A percentile compares a stretch with the other conserved stretches of the same genome.
Evolutionary conservation across 1,140 invertebrate species (phyloP).

Genomic region (Subanguina moxae): DNA sequence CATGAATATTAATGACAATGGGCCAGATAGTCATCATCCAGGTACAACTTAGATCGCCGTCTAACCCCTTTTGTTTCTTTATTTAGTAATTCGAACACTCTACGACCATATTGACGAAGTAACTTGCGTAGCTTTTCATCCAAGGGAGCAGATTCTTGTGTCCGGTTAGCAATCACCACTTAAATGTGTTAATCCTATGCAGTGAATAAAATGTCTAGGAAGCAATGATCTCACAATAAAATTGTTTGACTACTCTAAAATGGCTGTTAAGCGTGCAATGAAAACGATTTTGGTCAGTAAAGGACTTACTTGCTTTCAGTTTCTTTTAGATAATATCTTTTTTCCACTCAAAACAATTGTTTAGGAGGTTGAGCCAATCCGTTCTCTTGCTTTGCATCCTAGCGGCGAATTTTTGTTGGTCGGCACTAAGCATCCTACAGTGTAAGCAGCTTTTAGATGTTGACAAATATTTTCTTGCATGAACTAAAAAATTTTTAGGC

Average conservation of each 20-base stretch:
- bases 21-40: slow-evolving; percentile 73
- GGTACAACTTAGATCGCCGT: too few species aligned
- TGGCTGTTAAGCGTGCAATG: slow-evolving; percentile 93
- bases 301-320: background rate
- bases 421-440: slow-evolving; percentile 83
- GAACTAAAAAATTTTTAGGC: background rate
- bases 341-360: slow-evolving; percentile 13
- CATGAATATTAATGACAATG: slow-evolving; percentile 61
- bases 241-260: slow-evolving; percentile 94
- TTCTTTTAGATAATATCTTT: slow-evolving; percentile 5
- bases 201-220: too few species aligned
- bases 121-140: slow-evolving; percentile 92
- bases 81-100: slow-evolving; percentile 82
- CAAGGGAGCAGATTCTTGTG: slow-evolving; percentile 75
- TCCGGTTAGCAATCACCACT: slow-evolving; percentile 74
- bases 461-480: too few species aligned
- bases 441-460: too few species aligned
- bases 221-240: slow-evolving; percentile 88
- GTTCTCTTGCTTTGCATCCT: slow-evolving; percentile 86
- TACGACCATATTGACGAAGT: slow-evolving; percentile 98
- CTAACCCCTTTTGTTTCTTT: too few species aligned
- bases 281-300: slow-evolving; percentile 63
- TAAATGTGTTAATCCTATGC: too few species aligned
- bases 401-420: slow-evolving; percentile 88
- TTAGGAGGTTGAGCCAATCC: slow-evolving; percentile 81